phyloP scores from a whole-genome alignment of 1,140 invertebrate species.

The Polyergus mexicanus region DNA sequence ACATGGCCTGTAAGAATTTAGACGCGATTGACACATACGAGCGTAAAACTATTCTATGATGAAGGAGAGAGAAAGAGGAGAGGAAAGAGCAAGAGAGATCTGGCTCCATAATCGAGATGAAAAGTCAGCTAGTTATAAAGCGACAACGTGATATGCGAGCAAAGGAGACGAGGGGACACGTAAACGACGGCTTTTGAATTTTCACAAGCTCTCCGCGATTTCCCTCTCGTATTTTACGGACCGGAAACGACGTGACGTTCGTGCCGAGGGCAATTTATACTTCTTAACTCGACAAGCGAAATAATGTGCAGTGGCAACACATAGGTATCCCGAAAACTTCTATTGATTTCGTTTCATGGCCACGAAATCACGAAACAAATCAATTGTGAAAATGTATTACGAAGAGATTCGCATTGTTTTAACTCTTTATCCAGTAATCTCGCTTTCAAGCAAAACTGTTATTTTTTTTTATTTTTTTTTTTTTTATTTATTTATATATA shows the following conservation, averaged over 20 bases:
- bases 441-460: neutral
- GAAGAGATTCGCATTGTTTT: neutral
- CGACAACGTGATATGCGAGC: constrained; percentile 56
- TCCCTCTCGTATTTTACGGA: constrained; percentile 15
- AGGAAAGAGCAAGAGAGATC: constrained; percentile 1
- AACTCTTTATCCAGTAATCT: neutral
- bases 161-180: constrained; percentile 1
- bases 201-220: constrained; percentile 47
- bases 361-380: neutral
- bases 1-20: constrained; percentile 2
- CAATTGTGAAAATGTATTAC: neutral
- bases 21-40: neutral
- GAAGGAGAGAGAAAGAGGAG: too few relatives aligned
- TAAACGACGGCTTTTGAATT: constrained; percentile 38
- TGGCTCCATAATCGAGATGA: neutral
- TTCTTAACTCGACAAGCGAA: constrained; percentile 56
- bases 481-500: too few relatives aligned
- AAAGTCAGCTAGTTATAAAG: constrained; percentile 57
- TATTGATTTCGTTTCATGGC: constrained; percentile 11
- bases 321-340: neutral
- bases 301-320: neutral
- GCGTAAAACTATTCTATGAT: neutral
- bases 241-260: constrained; percentile 35
- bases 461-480: neutral
- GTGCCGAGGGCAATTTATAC: constrained; percentile 52